Evolutionary conservation across 1,140 invertebrate genomes (phyloP).

Genomic region (Drosophila rufa): DNA sequence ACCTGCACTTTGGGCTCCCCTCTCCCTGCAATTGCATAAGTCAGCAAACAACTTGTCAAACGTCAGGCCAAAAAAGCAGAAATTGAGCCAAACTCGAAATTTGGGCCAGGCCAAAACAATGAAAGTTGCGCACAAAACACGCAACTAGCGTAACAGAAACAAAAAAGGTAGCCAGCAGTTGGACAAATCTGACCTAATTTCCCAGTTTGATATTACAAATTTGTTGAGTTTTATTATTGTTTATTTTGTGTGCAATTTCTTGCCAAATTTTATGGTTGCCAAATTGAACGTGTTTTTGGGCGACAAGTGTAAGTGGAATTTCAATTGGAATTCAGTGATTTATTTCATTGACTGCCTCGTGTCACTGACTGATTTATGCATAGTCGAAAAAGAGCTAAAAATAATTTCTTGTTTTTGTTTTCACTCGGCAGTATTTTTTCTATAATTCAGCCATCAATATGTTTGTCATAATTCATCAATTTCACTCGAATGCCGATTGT

Average conservation of each 20-base stretch:
- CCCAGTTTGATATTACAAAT: conserved; percentile 61
- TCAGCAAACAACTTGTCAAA: conserved; percentile 65
- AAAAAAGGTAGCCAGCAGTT: conserved; percentile 18
- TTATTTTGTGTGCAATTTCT: conserved; percentile 32
- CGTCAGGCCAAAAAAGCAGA: conserved; percentile 51
- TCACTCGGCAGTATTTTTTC: conserved; percentile 31
- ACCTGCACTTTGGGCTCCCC: conserved; percentile 9
- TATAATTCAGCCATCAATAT: conserved; percentile 65
- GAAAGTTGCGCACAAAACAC: conserved; percentile 66
- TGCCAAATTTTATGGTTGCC: conserved; percentile 29
- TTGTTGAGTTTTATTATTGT: conserved; percentile 48
- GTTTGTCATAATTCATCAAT: conserved; percentile 59
- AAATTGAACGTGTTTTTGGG: conserved; percentile 43
- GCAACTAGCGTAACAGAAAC: conserved; percentile 69
- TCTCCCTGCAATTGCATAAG: conserved; percentile 24
- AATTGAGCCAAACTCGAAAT: conserved; percentile 50
- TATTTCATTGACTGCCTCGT: conserved; percentile 20
- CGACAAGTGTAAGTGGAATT: conserved; percentile 27
- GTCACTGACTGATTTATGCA: conserved; percentile 57
- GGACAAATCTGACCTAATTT: conserved; percentile 70
- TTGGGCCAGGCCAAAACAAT: conserved; percentile 63
- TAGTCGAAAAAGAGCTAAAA: conserved; percentile 26
- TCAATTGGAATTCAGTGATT: conserved; percentile 29
- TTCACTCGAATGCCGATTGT: conserved; percentile 47
- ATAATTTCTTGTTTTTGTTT: conserved; percentile 59